Base-by-base conservation (phyloP, 2,113 vertebrate genomes). In the Bubo blakistoni region DNA sequence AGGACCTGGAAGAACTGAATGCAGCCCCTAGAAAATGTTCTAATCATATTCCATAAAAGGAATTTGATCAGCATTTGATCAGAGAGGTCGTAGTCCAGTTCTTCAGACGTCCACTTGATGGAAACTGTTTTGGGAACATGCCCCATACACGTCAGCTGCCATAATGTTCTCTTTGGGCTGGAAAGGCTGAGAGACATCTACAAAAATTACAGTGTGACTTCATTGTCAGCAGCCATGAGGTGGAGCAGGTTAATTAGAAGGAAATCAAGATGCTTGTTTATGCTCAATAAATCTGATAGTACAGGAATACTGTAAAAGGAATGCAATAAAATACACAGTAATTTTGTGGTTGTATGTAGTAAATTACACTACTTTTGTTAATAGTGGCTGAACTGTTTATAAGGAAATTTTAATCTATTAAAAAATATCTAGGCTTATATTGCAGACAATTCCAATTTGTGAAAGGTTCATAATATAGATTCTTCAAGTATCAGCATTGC, bases 401-500 rank as follows among this genome's bases (percentile, higher is more conserved):
- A 94, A 94, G 73, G 66, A 93, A 87, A 91, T 96, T 94, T 97
- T 96, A 96, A 94, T 97, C 66, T 95, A 78, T 92, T 74, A 95
- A 72, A 97, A 96, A 95, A 92, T 92, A 63, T 96, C 67, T 78
- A 34, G 19, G 24, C 26, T 96, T 47, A 94, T 93, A 59, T 86
- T 97, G 77, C 74, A 97, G 86, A 95, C 84, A 97, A 47, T 73
- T 77, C 19, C 58, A 42, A 47, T 73, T 81, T 71, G 88, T 83
- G 89, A 95, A 94, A 94, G 38, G 85, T 93, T 94, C 82, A 55
- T 95, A 96, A 95, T 97, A 94, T 36, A 95, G 91, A 98, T 97
- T 97, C 96, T 88, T 97, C 96, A 94, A 92, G 81, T 95, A 97
- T 97, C 94, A 97, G 72, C 94, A 81, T 94, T 97, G 80, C 81